phyloP scores from a whole-genome alignment of 2,797 vertebrate genomes.

The Gymnothorax reevesii region DNA sequence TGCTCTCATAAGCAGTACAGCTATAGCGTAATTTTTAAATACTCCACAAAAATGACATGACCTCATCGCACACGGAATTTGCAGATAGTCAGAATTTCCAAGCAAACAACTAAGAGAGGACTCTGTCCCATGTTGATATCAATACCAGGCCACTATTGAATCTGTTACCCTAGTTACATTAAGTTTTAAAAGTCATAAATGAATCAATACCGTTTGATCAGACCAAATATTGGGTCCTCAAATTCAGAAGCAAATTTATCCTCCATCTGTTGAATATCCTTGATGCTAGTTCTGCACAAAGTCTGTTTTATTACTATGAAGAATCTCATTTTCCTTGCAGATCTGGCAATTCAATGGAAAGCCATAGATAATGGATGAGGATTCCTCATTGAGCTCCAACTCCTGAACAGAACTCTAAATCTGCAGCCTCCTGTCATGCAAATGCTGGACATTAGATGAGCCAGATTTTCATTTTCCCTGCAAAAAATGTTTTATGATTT shows the following conservation, averaged over 20 bases:
- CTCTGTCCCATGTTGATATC: constrained; percentile 20
- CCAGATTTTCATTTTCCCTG: not conserved
- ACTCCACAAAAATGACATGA: not conserved
- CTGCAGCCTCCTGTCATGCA: constrained; percentile 31
- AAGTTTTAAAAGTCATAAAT: constrained; percentile 31
- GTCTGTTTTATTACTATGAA: constrained; percentile 32
- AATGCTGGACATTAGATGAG: not conserved
- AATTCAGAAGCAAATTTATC: constrained; percentile 33
- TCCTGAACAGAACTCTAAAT: constrained; percentile 22
- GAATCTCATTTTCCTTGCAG: constrained; percentile 57
- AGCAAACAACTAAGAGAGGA: not conserved
- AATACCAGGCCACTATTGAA: constrained; percentile 32
- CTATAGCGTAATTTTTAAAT: not conserved
- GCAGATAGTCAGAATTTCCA: not conserved
- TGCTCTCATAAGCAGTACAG: not conserved
- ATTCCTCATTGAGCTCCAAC: constrained; percentile 36
- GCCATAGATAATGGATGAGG: constrained; percentile 30
- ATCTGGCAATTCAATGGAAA: constrained; percentile 39
- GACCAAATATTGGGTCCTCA: constrained; percentile 43
- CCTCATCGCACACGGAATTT: not conserved
- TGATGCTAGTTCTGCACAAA: constrained; percentile 51
- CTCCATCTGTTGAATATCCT: constrained; percentile 31
- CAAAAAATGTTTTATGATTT: not conserved
- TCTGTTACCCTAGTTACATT: constrained; percentile 45
- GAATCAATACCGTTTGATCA: constrained; percentile 17